Evolutionary conservation across 2,888 invertebrate genomes (phyloP), one percentile per base, ranked within the genome.

Genomic region (Leucophenga maculata): DNA sequence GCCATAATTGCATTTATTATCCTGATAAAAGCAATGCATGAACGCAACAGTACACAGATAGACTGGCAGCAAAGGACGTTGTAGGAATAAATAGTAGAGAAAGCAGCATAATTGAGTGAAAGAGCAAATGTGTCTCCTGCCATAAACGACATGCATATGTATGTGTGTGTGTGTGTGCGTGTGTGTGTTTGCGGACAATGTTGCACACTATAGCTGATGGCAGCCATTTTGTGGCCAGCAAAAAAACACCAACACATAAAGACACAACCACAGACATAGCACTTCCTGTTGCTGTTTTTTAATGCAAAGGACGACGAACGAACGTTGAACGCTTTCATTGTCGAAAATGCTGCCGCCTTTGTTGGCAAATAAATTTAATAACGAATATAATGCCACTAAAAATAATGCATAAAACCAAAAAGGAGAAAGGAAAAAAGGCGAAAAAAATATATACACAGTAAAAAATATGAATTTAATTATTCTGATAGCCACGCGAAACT

Each of bases 1-100:
- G 69, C 83, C 82, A 83, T 84, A 84, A 84, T 84, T 84, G 84
- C 85, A 84, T 84, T 84, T 85, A 85, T 85, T 84, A 84, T 80
- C 76, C 82, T 79, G 84, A 84, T 84, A 84, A 84, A 84, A 84
- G 75, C 77, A 78, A 44, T 39, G 60, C 74, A 69, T 76, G 11
- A 55, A 46, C 70, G 67, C 65, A 67, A 16, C 14, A 57, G 55
- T 50, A 54, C 66, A 52, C 46, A 52, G 22, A 67, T 22, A 65
- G 50, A 67, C 59, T 39, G 13, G 44, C 54, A 44, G 64, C 31
- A 64, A 39, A 11, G 65, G 46, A 69, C 65, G 65, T 57, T 39
- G 8, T 32, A 14, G 11, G 54, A 55, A 44, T 18, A 54, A 55
- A 44, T 16, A 31, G 50, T 32, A 46, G 0, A 65, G 50, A 52